Percentiles rank a stretch among this genome's conserved stretches.
Evolutionary conservation across 2,113 vertebrate genomes (phyloP).

Genomic region (Eretmochelys imbricata): DNA sequence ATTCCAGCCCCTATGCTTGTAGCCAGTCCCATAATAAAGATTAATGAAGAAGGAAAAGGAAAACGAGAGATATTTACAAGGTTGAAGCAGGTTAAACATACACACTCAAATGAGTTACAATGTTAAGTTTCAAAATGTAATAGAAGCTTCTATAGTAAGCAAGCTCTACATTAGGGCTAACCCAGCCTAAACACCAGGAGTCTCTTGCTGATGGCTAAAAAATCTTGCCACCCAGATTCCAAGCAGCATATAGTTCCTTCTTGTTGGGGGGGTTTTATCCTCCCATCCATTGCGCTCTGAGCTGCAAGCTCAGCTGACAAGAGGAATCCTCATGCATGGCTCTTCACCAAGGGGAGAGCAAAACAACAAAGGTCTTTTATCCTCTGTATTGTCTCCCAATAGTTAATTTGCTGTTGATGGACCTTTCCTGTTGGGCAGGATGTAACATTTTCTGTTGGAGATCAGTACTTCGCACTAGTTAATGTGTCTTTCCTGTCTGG

Average conservation of each 20-base stretch:
- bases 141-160: neutral
- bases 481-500: no score
- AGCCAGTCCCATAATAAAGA: neutral
- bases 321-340: no score
- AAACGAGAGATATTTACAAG: neutral
- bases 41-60: neutral
- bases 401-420: no score
- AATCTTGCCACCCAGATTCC: neutral
- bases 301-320: no score
- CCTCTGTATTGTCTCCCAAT: no score
- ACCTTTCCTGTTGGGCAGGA: no score
- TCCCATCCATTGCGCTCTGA: no score
- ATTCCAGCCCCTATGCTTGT: neutral
- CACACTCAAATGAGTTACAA: neutral
- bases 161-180: neutral
- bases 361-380: no score
- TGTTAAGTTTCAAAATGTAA: neutral
- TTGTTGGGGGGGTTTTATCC: no score
- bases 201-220: neutral
- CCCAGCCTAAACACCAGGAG: neutral
- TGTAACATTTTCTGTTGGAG: no score
- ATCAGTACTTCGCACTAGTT: no score
- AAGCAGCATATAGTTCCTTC: neutral
- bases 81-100: neutral
- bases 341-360: no score